These are phyloP conservation scores for Gnathonemus echidnorhynchus DNA, from an alignment of 2,113 vertebrate genomes.

Conservation along the genomic window DNA sequence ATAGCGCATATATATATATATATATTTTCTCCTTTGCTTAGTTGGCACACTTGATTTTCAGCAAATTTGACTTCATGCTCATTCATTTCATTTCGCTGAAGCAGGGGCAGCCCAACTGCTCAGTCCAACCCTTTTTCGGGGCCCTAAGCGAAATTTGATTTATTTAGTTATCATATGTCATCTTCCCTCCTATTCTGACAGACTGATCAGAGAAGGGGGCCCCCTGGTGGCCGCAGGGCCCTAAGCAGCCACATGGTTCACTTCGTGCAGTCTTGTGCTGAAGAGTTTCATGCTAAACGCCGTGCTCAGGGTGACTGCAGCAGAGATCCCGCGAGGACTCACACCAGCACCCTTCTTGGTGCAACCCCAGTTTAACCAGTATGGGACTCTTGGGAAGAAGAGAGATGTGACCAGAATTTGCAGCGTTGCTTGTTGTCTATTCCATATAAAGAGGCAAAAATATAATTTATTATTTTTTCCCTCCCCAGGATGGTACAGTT, in stretches of 20 bases:
- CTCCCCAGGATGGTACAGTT: not conserved
- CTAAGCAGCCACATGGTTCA: not conserved
- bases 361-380: not conserved
- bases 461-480: not conserved
- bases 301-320: not conserved
- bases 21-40: not conserved
- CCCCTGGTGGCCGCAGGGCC: not conserved
- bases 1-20: not conserved
- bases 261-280: not conserved
- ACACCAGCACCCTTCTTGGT: not conserved
- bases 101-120: not conserved
- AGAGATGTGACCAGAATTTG: not conserved
- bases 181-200: not conserved
- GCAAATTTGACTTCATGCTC: not conserved
- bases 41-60: not conserved
- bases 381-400: not conserved
- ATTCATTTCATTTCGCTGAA: not conserved
- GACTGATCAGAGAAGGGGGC: not conserved
- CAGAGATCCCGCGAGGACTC: not conserved
- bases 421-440: not conserved
- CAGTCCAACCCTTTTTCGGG: not conserved
- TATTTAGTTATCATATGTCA: not conserved
- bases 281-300: not conserved
- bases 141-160: not conserved
- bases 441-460: not conserved